Base-by-base conservation (phyloP, 2,888 invertebrate genomes). In the Tortricodes alternella region DNA sequence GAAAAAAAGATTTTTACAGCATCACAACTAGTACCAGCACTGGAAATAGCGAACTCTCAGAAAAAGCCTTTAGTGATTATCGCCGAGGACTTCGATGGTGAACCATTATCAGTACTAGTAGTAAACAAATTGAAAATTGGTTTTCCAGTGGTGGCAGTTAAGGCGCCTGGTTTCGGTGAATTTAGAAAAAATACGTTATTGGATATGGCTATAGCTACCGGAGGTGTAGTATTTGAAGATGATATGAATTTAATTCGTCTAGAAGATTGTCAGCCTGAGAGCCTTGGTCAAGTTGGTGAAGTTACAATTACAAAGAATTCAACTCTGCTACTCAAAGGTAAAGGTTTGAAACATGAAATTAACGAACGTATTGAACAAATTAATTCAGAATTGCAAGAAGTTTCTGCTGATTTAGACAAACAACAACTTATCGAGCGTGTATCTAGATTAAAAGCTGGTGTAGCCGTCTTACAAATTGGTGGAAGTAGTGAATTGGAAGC, bases 1-100 rank as follows among this genome's bases (percentile, higher is more conserved):
- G 98, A 99, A 84, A 99, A 99, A 91, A 99, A 99, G 89, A 98
- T 99, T 74, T 97, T 97, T 19, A 95, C 94, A 15, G 96, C 98
- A 11, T 97, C 98, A 82, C 96, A 96, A 73, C 95, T 99, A 67
- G 96, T 99, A 63, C 99, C 99, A 19, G 99, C 98, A 11, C 90
- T 99, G 51, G 99, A 99, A 88, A 88, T 99, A 68, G 98, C 98
- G 6, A 98, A 98, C 77, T 78, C 94, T 1, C 95, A 97, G 78
- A 94, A 98, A 59, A 97, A 96, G 81, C 99, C 99, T 0, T 91
- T 99, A 46, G 93, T 99, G 11, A 98, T 99, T 67, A 93, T 99
- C 68, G 97, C 98, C 59, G 98, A 98, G 90, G 98, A 99, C 80
- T 93, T 97, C 60, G 98, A 98, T 76, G 96, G 96, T 11, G 98